These are phyloP conservation scores for Staurois parvus DNA, from an alignment of 2,797 vertebrate species.

Conservation along the genomic window DNA sequence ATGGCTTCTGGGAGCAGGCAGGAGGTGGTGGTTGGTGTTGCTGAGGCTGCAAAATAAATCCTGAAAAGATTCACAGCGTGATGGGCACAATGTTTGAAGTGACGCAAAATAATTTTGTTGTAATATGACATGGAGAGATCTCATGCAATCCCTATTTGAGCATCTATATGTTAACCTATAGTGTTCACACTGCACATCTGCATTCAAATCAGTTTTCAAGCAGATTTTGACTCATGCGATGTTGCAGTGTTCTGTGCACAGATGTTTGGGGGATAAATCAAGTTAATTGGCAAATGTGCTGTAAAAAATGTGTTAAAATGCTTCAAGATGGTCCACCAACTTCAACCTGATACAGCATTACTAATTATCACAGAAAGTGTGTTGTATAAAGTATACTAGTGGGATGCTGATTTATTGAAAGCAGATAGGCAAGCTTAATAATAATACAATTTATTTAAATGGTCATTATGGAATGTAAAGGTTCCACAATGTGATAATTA, in stretches of 20 bases:
- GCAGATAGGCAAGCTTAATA: background rate
- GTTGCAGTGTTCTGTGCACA: background rate
- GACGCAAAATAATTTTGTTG: conserved; percentile 7
- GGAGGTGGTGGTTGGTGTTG: conserved; percentile 27
- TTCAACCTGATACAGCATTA: background rate
- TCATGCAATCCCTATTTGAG: background rate
- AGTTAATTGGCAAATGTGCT: conserved; percentile 5
- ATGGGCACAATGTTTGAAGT: background rate
- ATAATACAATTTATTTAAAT: background rate
- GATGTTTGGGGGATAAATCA: background rate
- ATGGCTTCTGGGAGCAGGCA: conserved; percentile 37
- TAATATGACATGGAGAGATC: conserved; percentile 16
- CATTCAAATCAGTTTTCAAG: background rate
- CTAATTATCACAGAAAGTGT: background rate
- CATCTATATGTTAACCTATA: background rate
- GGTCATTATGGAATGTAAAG: no score
- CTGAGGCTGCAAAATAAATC: conserved; percentile 42
- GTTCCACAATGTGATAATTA: background rate
- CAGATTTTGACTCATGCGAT: conserved; percentile 15
- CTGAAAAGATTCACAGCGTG: conserved; percentile 19
- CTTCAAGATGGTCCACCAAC: background rate
- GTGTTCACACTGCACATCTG: conserved; percentile 5
- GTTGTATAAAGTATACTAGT: background rate
- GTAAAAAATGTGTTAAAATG: conserved; percentile 6
- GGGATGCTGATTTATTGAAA: background rate